phyloP scores from a whole-genome alignment of 2,797 vertebrate species.

The Tiaroga cobitis region DNA sequence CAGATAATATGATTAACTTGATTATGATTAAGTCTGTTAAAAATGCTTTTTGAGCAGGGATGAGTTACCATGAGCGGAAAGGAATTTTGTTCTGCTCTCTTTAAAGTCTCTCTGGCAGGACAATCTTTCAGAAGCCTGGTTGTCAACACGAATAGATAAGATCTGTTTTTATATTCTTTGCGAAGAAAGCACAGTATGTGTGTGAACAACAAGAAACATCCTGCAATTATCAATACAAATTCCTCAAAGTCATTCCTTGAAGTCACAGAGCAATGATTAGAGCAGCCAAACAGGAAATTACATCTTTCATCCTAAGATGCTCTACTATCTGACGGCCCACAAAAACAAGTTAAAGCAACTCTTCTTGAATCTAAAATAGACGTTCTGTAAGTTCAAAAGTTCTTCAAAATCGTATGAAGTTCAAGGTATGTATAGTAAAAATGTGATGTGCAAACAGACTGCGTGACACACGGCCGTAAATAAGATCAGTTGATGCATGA shows the following conservation, averaged over 20 bases:
- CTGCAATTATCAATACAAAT: slow-evolving; percentile 28
- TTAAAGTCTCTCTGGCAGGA: slow-evolving; percentile 44
- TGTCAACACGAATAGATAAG: slow-evolving; percentile 32
- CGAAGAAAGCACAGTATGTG: neutral
- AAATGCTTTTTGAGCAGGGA: slow-evolving; percentile 13
- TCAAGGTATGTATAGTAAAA: slow-evolving; percentile 27
- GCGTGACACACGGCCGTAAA: neutral
- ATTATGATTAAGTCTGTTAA: slow-evolving; percentile 27
- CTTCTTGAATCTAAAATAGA: slow-evolving; percentile 12
- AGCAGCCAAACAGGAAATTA: slow-evolving; percentile 45
- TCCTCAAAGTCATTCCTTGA: slow-evolving; percentile 37
- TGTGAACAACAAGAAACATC: slow-evolving; percentile 8
- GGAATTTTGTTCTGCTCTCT: slow-evolving; percentile 46
- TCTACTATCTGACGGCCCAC: neutral
- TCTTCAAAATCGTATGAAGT: neutral
- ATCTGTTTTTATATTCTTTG: slow-evolving; percentile 35
- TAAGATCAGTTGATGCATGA: slow-evolving; percentile 37
- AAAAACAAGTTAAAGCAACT: slow-evolving; percentile 32
- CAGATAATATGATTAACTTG: slow-evolving; percentile 23
- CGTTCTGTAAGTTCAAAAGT: neutral
- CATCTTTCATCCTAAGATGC: slow-evolving; percentile 29
- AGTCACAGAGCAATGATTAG: slow-evolving; percentile 37
- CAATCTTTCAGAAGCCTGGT: slow-evolving; percentile 23
- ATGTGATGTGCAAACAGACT: slow-evolving; percentile 12
- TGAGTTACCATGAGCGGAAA: slow-evolving; percentile 14